A percentile compares a stretch with the other conserved stretches of the same genome.
Conservation (phyloP, 2,113 vertebrate genomes). For the Nestor notabilis region DNA sequence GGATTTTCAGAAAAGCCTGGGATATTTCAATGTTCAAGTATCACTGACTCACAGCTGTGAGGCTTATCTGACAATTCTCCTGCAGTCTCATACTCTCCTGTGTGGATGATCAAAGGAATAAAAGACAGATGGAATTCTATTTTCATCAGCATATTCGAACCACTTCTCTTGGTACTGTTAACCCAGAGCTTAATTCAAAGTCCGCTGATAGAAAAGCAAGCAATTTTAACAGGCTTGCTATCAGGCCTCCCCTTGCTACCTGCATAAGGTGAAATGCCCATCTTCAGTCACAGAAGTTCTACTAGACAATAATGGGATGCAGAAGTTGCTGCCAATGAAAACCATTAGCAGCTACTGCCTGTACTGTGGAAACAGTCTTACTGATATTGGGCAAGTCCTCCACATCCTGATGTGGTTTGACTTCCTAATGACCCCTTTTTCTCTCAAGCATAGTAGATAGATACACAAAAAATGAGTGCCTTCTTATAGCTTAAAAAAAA, state of each 20-base stretch:
- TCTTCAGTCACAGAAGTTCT: background rate
- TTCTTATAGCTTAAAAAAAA: constrained; percentile 21
- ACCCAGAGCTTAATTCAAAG: background rate
- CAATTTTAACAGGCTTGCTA: background rate
- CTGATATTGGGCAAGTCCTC: constrained; percentile 33
- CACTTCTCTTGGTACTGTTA: background rate
- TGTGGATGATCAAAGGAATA: background rate
- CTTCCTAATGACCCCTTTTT: constrained; percentile 44
- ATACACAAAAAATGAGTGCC: constrained; percentile 32
- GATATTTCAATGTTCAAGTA: background rate
- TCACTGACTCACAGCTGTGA: background rate
- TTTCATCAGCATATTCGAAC: background rate
- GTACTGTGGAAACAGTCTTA: constrained; percentile 76
- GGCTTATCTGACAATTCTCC: background rate
- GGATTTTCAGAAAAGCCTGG: constrained; percentile 13
- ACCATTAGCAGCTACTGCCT: constrained; percentile 41
- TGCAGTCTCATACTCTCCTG: background rate
- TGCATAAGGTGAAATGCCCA: background rate
- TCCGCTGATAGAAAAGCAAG: background rate
- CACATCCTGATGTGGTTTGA: constrained; percentile 62
- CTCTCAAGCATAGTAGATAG: background rate
- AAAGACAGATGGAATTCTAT: background rate
- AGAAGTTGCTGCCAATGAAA: constrained; percentile 29
- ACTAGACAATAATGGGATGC: background rate
- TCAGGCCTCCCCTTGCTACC: background rate